These are phyloP conservation scores for Eumeta japonica DNA, from an alignment of 1,140 invertebrate genomes.

Conservation along the genomic window DNA sequence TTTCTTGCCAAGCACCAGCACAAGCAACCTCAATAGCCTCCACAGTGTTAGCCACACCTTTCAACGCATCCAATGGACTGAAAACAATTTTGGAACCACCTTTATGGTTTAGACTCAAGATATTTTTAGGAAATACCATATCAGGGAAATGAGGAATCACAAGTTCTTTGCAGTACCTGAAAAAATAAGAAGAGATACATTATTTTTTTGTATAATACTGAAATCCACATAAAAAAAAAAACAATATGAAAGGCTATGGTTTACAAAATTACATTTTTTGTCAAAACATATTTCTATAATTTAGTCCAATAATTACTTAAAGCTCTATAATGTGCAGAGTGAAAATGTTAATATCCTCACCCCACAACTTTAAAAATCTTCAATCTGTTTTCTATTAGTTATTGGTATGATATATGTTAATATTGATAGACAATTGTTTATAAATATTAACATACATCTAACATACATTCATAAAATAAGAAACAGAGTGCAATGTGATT, in stretches of 20 bases:
- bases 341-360: too few relatives aligned
- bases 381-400: too few relatives aligned
- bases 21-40: slow-evolving; percentile 83
- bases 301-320: too few relatives aligned
- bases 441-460: too few relatives aligned
- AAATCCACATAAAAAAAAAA: not conserved
- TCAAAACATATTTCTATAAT: too few relatives aligned
- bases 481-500: too few relatives aligned
- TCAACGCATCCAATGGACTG: slow-evolving; percentile 87
- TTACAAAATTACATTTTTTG: too few relatives aligned
- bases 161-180: slow-evolving; percentile 74
- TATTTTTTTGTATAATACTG: slow-evolving; percentile 5
- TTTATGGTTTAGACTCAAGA: slow-evolving; percentile 68
- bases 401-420: too few relatives aligned
- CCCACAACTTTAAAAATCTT: too few relatives aligned
- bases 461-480: too few relatives aligned
- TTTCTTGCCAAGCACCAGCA: slow-evolving; percentile 84
- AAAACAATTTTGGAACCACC: slow-evolving; percentile 78
- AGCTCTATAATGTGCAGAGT: too few relatives aligned
- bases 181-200: slow-evolving; percentile 17
- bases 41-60: slow-evolving; percentile 75
- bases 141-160: slow-evolving; percentile 90
- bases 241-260: not conserved
- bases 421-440: too few relatives aligned
- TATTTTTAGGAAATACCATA: slow-evolving; percentile 95